These are phyloP conservation scores for Acanthoscelides obtectus DNA, from an alignment of 2,888 invertebrate species.

Conservation along the genomic window DNA sequence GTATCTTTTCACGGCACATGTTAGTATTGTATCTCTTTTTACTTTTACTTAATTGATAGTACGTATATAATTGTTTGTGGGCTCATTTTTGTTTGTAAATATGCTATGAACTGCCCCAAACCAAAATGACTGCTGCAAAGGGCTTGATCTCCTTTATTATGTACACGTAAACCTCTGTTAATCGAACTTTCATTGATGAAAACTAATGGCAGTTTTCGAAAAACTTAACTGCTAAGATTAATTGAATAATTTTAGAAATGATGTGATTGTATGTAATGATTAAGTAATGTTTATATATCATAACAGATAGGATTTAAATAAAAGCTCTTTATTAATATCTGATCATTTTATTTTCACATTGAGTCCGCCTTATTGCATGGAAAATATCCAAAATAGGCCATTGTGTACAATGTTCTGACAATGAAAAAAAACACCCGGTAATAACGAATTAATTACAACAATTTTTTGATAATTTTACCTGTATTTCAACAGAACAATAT, in stretches of 20 bases:
- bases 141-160: slow-evolving; percentile 41
- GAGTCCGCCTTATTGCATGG: too few species aligned
- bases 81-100: slow-evolving; percentile 32
- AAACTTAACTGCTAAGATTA: slow-evolving; percentile 28
- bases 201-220: slow-evolving; percentile 14
- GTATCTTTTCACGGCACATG: too few species aligned
- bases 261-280: slow-evolving; percentile 46
- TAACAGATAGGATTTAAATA: slow-evolving; percentile 44
- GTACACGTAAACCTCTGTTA: slow-evolving; percentile 20
- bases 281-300: slow-evolving; percentile 46
- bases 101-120: slow-evolving; percentile 31
- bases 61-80: slow-evolving; percentile 18
- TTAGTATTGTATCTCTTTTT: too few species aligned
- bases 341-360: neutral
- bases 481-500: too few species aligned
- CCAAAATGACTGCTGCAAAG: slow-evolving; percentile 35
- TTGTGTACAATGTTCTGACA: too few species aligned
- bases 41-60: neutral
- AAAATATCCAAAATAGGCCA: too few species aligned
- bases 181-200: slow-evolving; percentile 9
- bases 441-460: too few species aligned
- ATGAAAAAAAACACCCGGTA: too few species aligned
- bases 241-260: slow-evolving; percentile 42
- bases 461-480: too few species aligned
- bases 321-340: slow-evolving; percentile 34